These are phyloP conservation scores for Prolemur simus DNA, from an alignment of 2,113 vertebrate genomes.

Conservation along the genomic window DNA sequence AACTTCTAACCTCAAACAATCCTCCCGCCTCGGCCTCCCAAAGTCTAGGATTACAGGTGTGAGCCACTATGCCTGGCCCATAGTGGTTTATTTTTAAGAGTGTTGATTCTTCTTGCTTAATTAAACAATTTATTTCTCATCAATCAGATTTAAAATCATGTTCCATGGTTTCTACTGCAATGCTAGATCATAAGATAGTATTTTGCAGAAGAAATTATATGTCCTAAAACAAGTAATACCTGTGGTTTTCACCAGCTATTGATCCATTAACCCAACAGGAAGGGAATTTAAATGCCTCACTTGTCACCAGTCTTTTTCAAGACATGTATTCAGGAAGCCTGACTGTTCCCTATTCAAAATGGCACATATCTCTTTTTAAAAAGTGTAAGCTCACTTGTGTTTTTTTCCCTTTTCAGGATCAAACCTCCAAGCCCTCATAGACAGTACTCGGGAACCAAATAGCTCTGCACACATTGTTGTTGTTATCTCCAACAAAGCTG, in stretches of 20 bases:
- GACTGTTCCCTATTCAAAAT: background rate
- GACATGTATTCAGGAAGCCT: background rate
- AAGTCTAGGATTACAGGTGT: too few relatives aligned
- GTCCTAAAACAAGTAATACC: background rate
- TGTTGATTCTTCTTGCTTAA: background rate
- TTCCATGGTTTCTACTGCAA: background rate
- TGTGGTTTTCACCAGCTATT: background rate
- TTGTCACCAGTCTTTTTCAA: background rate
- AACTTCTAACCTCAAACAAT: too few relatives aligned
- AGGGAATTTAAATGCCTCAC: background rate
- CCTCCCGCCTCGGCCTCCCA: too few relatives aligned
- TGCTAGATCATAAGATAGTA: background rate
- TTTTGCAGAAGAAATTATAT: background rate
- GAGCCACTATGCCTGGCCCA: too few relatives aligned
- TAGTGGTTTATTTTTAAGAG: background rate
- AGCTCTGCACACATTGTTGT: conserved; percentile 92
- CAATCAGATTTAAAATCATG: background rate
- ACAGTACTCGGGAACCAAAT: conserved; percentile 86
- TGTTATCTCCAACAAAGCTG: conserved; percentile 94
- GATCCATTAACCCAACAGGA: background rate
- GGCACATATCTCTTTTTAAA: background rate
- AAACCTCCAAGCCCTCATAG: conserved; percentile 96
- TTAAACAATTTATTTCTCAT: background rate
- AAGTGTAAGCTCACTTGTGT: background rate
- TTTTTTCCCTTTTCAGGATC: conserved; percentile 86